Evolutionary conservation across 2,113 vertebrate species (phyloP).

Genomic region (Eptesicus fuscus): DNA sequence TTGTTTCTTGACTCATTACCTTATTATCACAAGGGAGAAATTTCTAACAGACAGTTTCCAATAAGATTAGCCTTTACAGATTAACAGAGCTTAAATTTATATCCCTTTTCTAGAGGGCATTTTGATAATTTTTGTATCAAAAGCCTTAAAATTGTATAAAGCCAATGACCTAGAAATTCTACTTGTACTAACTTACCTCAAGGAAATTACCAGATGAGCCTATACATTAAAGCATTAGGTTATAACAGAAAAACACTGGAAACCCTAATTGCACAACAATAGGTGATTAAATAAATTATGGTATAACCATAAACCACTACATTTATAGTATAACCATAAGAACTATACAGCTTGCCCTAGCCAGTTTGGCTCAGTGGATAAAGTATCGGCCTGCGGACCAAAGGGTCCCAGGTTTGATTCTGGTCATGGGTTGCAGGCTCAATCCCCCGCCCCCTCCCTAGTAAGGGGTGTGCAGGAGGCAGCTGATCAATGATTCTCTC

Average conservation of each 20-base stretch:
- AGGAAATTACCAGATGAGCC: neutral
- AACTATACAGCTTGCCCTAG: neutral
- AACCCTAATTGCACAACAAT: neutral
- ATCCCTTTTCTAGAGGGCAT: neutral
- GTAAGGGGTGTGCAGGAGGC: no score
- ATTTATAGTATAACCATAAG: neutral
- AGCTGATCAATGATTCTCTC: no score
- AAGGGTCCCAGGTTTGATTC: no score
- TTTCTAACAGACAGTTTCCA: neutral
- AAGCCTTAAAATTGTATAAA: neutral
- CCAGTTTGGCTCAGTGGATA: no score
- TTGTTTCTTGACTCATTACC: neutral
- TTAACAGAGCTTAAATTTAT: neutral
- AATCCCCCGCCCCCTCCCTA: no score
- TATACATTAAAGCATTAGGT: neutral
- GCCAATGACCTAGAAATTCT: neutral
- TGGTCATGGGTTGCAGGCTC: no score
- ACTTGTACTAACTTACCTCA: neutral
- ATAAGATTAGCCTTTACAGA: neutral
- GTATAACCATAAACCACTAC: neutral
- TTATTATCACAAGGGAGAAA: neutral
- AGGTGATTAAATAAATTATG: neutral
- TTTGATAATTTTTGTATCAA: neutral
- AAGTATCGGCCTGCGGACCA: no score
- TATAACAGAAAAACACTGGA: neutral